Percentiles rank a stretch among this genome's conserved stretches.
phyloP scores from a whole-genome alignment of 2,797 vertebrate species.

The Artibeus jamaicensis region DNA sequence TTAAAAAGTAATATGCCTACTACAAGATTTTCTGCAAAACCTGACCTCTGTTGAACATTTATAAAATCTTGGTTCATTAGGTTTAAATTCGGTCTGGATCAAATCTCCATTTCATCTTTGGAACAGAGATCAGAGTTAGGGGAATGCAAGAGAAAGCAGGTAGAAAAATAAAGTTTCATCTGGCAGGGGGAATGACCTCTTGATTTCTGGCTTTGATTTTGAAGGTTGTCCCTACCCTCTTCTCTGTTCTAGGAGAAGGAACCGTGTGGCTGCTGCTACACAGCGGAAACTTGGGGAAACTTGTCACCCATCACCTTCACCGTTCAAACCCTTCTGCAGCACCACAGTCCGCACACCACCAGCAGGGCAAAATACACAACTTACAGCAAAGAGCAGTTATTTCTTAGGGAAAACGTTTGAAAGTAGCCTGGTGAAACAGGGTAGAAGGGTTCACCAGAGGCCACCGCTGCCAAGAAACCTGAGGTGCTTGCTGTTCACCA shows the following conservation, averaged over 20 bases:
- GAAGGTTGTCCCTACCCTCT: background rate
- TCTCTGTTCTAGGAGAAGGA: background rate
- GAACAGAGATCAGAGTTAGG: background rate
- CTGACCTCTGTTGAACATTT: background rate
- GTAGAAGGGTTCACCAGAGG: background rate
- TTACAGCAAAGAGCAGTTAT: background rate
- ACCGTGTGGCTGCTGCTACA: background rate
- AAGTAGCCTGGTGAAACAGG: background rate
- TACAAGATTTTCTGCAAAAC: background rate
- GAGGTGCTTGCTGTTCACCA: background rate
- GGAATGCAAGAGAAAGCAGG: background rate
- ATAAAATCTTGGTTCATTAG: background rate
- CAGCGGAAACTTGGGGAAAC: background rate
- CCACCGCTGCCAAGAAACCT: background rate
- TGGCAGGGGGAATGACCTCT: background rate
- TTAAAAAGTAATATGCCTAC: background rate
- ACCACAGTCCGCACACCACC: background rate
- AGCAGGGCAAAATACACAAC: background rate
- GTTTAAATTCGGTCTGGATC: background rate
- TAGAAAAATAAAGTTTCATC: slow-evolving; percentile 11
- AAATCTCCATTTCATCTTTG: background rate
- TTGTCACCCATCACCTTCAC: background rate
- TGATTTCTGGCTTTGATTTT: background rate
- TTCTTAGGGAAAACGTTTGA: background rate
- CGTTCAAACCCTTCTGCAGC: background rate